Conservation (phyloP, 2,888 invertebrate species). For the Exocentrus adspersus region DNA sequence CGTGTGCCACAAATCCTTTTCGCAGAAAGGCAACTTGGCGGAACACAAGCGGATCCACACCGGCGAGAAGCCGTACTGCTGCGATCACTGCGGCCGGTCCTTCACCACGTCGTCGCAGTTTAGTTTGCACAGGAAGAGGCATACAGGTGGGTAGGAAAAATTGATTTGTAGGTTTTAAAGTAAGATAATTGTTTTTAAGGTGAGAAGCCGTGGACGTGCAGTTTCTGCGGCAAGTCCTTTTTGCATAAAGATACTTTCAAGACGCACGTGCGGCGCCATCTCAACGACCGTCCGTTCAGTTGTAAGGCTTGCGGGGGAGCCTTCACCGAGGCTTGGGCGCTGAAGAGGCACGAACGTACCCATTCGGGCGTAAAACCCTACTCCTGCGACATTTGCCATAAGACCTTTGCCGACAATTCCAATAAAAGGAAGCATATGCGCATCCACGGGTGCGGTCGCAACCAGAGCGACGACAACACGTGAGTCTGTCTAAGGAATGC, state of each 20-base stretch:
- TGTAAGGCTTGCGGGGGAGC: constrained; percentile 69
- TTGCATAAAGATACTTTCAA: constrained; percentile 72
- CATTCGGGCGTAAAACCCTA: constrained; percentile 78
- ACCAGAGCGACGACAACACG: background rate
- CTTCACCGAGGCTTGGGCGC: constrained; percentile 74
- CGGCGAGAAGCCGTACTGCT: constrained; percentile 80
- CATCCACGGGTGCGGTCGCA: constrained; percentile 46
- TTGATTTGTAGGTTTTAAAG: too few relatives aligned
- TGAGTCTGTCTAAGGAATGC: too few relatives aligned
- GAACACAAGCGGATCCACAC: constrained; percentile 83
- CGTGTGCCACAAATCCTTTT: constrained; percentile 77
- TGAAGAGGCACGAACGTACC: constrained; percentile 72
- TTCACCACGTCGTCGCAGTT: constrained; percentile 82
- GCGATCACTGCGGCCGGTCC: constrained; percentile 72
- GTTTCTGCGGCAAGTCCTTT: constrained; percentile 69
- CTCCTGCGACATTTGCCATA: constrained; percentile 75
- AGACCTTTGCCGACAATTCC: constrained; percentile 80
- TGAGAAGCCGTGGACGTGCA: constrained; percentile 70
- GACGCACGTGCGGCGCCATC: constrained; percentile 74
- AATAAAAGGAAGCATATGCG: constrained; percentile 77
- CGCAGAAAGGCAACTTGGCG: constrained; percentile 80
- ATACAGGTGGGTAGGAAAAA: constrained; percentile 62
- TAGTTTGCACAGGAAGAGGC: constrained; percentile 73
- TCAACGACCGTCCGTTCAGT: constrained; percentile 72
- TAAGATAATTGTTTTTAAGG: constrained; percentile 29